Percentiles rank a stretch among this genome's conserved stretches.
These are phyloP conservation scores for Diaperis boleti DNA, from an alignment of 2,888 invertebrate genomes.

Conservation along the genomic window DNA sequence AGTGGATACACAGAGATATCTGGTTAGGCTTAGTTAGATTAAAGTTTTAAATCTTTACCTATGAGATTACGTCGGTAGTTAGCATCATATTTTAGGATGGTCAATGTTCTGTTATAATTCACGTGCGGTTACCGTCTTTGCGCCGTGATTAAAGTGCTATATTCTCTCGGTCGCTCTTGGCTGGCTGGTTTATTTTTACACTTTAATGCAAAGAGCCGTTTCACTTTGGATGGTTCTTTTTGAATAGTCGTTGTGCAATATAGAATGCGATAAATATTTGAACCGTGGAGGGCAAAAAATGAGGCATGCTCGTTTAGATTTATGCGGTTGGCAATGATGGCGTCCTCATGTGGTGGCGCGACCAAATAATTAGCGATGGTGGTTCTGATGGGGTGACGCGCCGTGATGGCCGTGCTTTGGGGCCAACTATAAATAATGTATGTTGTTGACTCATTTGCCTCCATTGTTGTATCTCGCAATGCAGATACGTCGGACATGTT, in stretches of 20 bases:
- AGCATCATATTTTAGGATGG: background rate
- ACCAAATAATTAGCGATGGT: conserved; percentile 34
- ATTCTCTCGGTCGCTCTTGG: background rate
- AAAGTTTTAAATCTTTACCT: too few relatives aligned
- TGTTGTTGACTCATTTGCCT: conserved; percentile 43
- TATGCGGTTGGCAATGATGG: conserved; percentile 20
- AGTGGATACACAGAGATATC: too few relatives aligned
- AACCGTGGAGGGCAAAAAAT: conserved; percentile 16
- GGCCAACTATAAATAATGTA: conserved; percentile 40
- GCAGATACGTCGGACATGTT: conserved; percentile 43
- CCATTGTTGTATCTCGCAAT: conserved; percentile 45
- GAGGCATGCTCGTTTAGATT: conserved; percentile 23
- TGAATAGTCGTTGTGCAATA: conserved; percentile 18
- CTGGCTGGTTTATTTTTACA: conserved; percentile 11
- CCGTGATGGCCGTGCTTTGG: conserved; percentile 17
- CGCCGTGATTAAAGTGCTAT: conserved; percentile 19
- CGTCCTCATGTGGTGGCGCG: conserved; percentile 1
- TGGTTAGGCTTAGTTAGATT: too few relatives aligned
- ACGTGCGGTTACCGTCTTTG: background rate
- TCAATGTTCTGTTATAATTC: background rate
- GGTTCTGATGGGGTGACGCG: conserved; percentile 18
- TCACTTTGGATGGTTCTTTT: conserved; percentile 14
- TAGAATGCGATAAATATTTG: conserved; percentile 33
- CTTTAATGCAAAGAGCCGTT: conserved; percentile 22
- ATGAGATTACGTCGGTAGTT: too few relatives aligned